Base-by-base conservation (phyloP, 2,888 invertebrate genomes). In the Drosophila lacicola region DNA sequence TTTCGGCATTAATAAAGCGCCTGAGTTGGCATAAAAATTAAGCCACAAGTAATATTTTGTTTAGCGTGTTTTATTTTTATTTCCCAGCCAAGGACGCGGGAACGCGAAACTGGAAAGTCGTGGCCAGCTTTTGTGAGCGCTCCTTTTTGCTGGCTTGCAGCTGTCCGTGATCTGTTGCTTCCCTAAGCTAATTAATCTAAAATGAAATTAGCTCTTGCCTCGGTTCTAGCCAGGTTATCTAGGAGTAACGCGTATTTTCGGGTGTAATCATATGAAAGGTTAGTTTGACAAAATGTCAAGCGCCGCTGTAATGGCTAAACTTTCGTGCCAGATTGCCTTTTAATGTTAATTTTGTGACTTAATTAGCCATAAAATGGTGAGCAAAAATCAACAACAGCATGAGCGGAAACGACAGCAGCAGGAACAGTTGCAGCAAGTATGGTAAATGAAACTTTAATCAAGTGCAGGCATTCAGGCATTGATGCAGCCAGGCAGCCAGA, bases 331-430 rank as follows among this genome's bases (percentile, higher is more conserved):
- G 69, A 83, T 86, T 88, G 81, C 58, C 61, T 74, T 79, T 86
- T 86, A 83, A 88, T 81, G 75, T 81, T 83, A 88, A 86, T 88
- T 87, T 86, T 68, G 72, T 71, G 84, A 77, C 81, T 79, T 88
- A 88, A 88, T 88, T 83, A 86, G 81, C 89, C 82, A 74, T 88
- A 77, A 86, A 88, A 77, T 71, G 65, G 65, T 67, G 47, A 39
- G 63, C 55, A 19, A 29, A 29, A 21, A 17, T 45, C 56, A 33
- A 25, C 25, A 41, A 41, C 42, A 25, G 36, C 33, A 45, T 11
- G 21, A 54, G 36, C n/a, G 9, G 39, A 39, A 37, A 53, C 36
- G 63, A 42, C 39, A 44, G 45, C 47, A 19, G 21, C 17, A 39
- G n/a, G 14, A 50, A 36, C 13, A 57, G 47, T 2, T 42, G 29